Evolutionary conservation across 2,797 vertebrate species (phyloP).

Genomic region (Apogon hyalosoma): DNA sequence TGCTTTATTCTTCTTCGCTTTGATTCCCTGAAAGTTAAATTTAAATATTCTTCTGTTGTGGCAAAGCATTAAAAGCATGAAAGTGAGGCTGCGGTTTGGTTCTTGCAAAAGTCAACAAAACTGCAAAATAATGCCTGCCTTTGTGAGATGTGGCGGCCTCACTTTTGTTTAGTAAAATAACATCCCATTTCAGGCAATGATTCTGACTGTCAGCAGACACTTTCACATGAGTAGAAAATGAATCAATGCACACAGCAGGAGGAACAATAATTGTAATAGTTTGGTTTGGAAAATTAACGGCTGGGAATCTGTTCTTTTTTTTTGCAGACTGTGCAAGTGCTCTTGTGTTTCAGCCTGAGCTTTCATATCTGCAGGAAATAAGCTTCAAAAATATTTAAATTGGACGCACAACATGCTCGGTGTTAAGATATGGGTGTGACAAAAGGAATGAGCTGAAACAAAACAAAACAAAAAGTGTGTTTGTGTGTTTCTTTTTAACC

Average conservation of each 20-base stretch:
- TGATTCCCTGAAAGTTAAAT: not conserved
- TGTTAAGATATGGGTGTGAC: constrained; percentile 24
- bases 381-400: constrained; percentile 22
- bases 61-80: constrained; percentile 12
- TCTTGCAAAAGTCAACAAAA: constrained; percentile 8
- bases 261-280: constrained; percentile 21
- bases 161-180: constrained; percentile 20
- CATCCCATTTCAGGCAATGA: constrained; percentile 22
- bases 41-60: constrained; percentile 7
- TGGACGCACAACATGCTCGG: constrained; percentile 1
- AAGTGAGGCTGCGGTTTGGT: not conserved
- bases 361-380: constrained; percentile 19
- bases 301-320: constrained; percentile 14
- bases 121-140: constrained; percentile 5
- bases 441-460: constrained; percentile 1
- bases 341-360: constrained; percentile 4
- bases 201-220: constrained; percentile 1
- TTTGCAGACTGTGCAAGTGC: constrained; percentile 11
- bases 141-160: constrained; percentile 1
- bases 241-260: constrained; percentile 43
- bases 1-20: not conserved
- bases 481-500: constrained; percentile 35
- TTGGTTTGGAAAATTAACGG: constrained; percentile 33
- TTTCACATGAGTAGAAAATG: constrained; percentile 29
- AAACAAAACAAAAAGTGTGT: not conserved